Evolutionary conservation across 2,797 vertebrate species (phyloP), one percentile per base, ranked within the genome.

Genomic region (Syngnathus acus): DNA sequence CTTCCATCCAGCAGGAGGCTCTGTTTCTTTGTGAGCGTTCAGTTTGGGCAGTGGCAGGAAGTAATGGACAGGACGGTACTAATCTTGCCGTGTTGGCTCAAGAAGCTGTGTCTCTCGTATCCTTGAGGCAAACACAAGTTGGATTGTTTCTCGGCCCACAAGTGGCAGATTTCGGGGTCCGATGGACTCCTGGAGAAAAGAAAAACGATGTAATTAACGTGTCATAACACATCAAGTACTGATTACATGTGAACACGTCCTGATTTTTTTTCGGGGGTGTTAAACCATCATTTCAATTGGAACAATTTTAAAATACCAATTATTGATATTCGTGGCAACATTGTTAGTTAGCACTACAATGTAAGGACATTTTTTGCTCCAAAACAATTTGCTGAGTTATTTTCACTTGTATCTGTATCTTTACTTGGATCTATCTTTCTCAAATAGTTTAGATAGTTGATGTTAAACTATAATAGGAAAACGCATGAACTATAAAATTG

Each of bases 21-120:
- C 48, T 9, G 57, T 23, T 10, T 45, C 6, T 45, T 23, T 8
- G 21, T 16, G 42, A 13, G 40, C 66, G 47, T 55, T 90, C 78
- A 84, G 45, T 62, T 77, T 69, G 86, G 81, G 70, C 92, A 90
- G 4, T 79, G 65, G 79, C 92, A 87, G 58, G 88, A 90, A 26
- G 69, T 83, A 76, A 90, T 86, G 80, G 92, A 80, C n/a, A 88
- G 74, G 3, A 91, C 37, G 0, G 83, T 88, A 55, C 73, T 81
- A 5, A 84, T 70, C 14, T 67, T 79, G 0, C 78, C 88, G 0
- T 75, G 80, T 61, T 78, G 82, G 83, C 85, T 91, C n/a, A 75
- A 61, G 85, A 92, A 88, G 4, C 78, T 81, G 79, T 89, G 88
- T 21, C 70, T 82, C 10, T 87, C 77, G 0, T 78, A 85, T 1